Evolutionary conservation across 37 sponge, comb jelly and placozoan genomes (phyloP).

Genomic region (Amphimedon queenslandica): DNA sequence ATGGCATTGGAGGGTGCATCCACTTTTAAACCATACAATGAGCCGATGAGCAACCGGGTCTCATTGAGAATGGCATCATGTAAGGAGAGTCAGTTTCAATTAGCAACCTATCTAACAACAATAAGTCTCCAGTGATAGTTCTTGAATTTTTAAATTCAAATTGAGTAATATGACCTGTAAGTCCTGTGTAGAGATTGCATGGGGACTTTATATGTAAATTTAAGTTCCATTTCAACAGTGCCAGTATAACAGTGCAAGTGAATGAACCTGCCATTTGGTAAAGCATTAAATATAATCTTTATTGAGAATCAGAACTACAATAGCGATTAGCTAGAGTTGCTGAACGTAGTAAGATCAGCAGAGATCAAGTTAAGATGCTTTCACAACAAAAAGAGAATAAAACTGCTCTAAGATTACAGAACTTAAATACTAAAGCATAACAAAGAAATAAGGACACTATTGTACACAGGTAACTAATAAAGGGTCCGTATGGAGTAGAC

Average conservation of each 20-base stretch:
- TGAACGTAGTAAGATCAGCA: too few species aligned
- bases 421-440: too few species aligned
- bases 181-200: slow-evolving; percentile 82
- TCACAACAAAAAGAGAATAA: too few species aligned
- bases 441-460: too few species aligned
- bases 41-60: slow-evolving; percentile 9
- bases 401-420: too few species aligned
- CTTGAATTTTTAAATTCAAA: slow-evolving; percentile 6
- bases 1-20: slow-evolving; percentile 69
- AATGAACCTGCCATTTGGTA: slow-evolving; percentile 72
- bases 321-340: too few species aligned
- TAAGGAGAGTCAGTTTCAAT: slow-evolving; percentile 94
- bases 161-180: slow-evolving; percentile 78
- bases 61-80: slow-evolving; percentile 46
- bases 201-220: slow-evolving; percentile 66
- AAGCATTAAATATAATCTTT: slow-evolving; percentile 9
- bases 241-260: slow-evolving; percentile 87
- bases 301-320: too few species aligned
- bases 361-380: too few species aligned
- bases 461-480: too few species aligned
- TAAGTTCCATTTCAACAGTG: slow-evolving; percentile 29
- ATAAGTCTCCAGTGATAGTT: slow-evolving; percentile 38
- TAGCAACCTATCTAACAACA: slow-evolving; percentile 68
- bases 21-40: background rate
- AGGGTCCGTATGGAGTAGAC: too few species aligned